Evolutionary conservation across 2,797 vertebrate species (phyloP), one percentile per base, ranked within the genome.

Genomic region (Gallirallus australis): DNA sequence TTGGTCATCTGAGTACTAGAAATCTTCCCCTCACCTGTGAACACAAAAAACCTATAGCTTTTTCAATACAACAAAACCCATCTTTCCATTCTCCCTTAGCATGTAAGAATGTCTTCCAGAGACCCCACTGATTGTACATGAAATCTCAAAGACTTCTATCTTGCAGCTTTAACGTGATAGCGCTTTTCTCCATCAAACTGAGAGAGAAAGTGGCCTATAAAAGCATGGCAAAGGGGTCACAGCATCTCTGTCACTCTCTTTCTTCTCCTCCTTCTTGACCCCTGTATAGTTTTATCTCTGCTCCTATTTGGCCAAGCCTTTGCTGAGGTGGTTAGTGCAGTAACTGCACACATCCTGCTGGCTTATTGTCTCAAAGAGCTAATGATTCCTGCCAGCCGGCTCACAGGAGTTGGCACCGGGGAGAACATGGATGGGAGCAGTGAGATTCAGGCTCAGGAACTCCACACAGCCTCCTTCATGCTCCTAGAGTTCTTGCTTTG

Each of bases 11-110:
- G 52, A 92, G 68, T 33, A 86, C 71, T 89, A 96, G 94, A 90
- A 89, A 90, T 93, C 83, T 85, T 90, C 83, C 92, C 95, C 94
- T 90, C 70, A 94, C 90, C 92, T 94, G 95, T 66, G 52, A 89
- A 96, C 8, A 86, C 68, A 95, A 94, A 84, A 86, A 82, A 59
- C 9, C 94, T 90, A 65, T 2, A 82, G 80, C 80, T 95, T 90
- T 89, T 84, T 64, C 59, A 81, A 63, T 17, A 80, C 45, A 21
- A 88, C 42, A 52, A 88, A 61, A 87, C 68, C 20, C 7, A 71
- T 17, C 54, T 40, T 86, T 31, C 40, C 21, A 12, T 42, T 23
- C 73, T 68, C 10, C 45, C 45, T 90, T 20, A 71, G 61, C 27
- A 39, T 1, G 0, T 17, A 35, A 28, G 6, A 65, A 20, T 6